A percentile compares a stretch with the other conserved stretches of the same genome.
Evolutionary conservation across 2,113 vertebrate species (phyloP).

Genomic region (Dasyurus viverrinus): DNA sequence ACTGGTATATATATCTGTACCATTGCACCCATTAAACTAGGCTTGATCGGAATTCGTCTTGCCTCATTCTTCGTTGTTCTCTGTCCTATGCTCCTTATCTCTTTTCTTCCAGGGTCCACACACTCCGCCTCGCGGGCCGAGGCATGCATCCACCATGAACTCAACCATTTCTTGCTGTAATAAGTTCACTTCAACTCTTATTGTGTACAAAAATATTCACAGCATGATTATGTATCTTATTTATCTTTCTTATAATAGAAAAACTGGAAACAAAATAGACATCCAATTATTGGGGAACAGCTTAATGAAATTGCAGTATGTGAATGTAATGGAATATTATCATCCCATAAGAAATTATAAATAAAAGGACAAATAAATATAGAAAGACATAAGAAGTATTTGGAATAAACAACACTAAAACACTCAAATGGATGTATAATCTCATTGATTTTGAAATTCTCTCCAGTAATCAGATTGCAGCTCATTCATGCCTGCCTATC

Average conservation of each 20-base stretch:
- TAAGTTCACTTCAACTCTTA: background rate
- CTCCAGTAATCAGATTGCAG: background rate
- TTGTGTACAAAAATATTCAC: background rate
- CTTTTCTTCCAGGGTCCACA: too few relatives aligned
- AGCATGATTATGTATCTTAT: background rate
- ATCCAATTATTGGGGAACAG: background rate
- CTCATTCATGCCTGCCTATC: background rate
- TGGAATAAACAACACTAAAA: background rate
- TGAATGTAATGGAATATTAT: background rate
- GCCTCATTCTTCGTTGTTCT: too few relatives aligned
- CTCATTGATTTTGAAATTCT: slow-evolving; percentile 2
- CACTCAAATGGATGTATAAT: background rate
- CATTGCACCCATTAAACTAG: too few relatives aligned
- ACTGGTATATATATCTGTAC: too few relatives aligned
- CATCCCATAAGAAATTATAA: background rate
- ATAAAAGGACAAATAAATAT: background rate
- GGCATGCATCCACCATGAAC: background rate
- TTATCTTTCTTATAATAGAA: slow-evolving; percentile 3
- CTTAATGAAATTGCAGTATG: background rate
- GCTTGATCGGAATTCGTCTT: too few relatives aligned
- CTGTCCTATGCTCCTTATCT: too few relatives aligned
- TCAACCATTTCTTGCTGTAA: background rate
- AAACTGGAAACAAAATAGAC: background rate
- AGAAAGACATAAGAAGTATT: background rate
- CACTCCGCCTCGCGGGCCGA: too few relatives aligned